Conservation (phyloP, 1,140 invertebrate genomes). For the Delia radicum region DNA sequence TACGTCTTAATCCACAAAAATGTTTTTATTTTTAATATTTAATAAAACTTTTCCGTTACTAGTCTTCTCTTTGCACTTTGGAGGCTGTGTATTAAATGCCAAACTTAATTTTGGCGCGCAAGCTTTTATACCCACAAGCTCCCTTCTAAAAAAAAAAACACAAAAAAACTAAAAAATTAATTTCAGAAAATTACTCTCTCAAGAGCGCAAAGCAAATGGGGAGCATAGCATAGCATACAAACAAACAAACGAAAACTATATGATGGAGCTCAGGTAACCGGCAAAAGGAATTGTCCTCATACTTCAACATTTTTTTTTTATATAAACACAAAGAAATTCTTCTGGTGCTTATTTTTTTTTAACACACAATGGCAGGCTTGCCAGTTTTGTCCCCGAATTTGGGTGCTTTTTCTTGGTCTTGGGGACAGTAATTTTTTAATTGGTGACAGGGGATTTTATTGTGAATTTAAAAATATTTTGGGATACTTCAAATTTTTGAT, state of each 20-base stretch:
- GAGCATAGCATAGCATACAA: background rate
- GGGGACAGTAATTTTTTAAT: no score
- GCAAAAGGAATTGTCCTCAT: background rate
- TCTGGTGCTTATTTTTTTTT: no score
- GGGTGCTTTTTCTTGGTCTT: no score
- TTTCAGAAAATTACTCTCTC: background rate
- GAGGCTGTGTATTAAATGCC: constrained; percentile 36
- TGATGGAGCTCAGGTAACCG: background rate
- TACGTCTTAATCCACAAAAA: background rate
- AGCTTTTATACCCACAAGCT: constrained; percentile 47
- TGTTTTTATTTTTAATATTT: background rate
- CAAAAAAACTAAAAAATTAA: constrained; percentile 10
- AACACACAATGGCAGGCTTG: constrained; percentile 8
- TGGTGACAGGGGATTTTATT: no score
- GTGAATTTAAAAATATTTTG: no score
- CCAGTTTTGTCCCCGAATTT: no score
- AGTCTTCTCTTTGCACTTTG: constrained; percentile 24
- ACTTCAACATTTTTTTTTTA: background rate
- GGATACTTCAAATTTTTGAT: no score
- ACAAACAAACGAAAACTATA: background rate
- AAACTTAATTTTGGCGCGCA: constrained; percentile 49
- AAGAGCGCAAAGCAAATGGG: background rate
- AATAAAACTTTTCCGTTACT: background rate
- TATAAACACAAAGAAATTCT: constrained; percentile 16
- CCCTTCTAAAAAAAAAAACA: constrained; percentile 5